Base-by-base conservation (phyloP, 1,140 invertebrate species). In the Globodera rostochiensis region DNA sequence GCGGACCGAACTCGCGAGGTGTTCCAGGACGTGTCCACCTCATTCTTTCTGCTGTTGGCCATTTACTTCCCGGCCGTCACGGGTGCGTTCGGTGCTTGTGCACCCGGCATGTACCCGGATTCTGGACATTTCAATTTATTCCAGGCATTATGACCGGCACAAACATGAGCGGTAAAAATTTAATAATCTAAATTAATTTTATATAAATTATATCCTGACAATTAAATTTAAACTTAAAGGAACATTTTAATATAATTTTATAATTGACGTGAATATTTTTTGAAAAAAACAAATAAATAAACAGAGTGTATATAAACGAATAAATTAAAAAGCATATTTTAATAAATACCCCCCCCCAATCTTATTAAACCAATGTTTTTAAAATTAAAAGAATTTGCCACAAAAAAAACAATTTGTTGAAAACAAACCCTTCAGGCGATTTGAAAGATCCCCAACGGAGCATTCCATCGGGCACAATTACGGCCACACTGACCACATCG, bases 51-150 rank as follows among this genome's bases (percentile, higher is more conserved):
- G 84, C 93, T 99, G 1, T 94, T 99, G 84, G 97, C 96, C 82
- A 99, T 99, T 87, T 99, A 98, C 92, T 99, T 99, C 91, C 98
- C 98, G 47, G 98, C 96, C 4, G 96, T 98, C 25, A 99, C 97
- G 19, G 84, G 77, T 70, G 57, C 57, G 5, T 19, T 76, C 74
- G 13, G 75, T 66, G 79, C 36, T 36, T 36, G 36, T 36, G 36
- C 36, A 36, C 36, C 36, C 25, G 81, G 60, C 50, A 80, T 80
- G 79, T 81, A 50, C 25, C 46, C 49, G 79, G 0, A 25, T 25
- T 36, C 15, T 25, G 25, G 25, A 46, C n/a, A n/a, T 45, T 76
- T 45, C 15, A 45, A 69, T 76, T 49, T 46, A 11, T 76, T 76
- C 6, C 47, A 78, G 77, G 86, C 79, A 87, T 87, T 36, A 83